These are phyloP conservation scores for Chaetura pelagica DNA, from an alignment of 2,113 vertebrate genomes.

Conservation along the genomic window DNA sequence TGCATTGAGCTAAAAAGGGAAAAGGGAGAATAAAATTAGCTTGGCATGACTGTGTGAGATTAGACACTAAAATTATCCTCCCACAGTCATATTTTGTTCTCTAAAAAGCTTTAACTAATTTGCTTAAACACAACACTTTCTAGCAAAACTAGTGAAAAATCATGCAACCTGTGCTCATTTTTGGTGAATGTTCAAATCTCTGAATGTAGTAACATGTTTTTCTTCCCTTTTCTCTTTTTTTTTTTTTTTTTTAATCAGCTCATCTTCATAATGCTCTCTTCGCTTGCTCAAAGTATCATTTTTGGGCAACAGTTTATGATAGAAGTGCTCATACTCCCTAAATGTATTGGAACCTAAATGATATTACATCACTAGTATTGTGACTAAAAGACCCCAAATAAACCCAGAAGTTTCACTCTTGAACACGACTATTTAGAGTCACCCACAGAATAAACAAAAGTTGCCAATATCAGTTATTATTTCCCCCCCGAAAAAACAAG, in stretches of 20 bases:
- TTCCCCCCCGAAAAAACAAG: background rate
- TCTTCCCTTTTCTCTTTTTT: background rate
- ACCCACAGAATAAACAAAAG: background rate
- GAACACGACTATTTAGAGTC: background rate
- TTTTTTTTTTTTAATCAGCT: background rate
- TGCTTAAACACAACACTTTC: background rate
- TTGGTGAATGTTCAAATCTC: background rate
- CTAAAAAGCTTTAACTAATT: conserved; percentile 37
- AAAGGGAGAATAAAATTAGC: conserved; percentile 30
- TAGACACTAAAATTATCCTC: conserved; percentile 35
- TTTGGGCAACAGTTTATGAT: background rate
- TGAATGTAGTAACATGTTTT: background rate
- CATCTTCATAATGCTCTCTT: background rate
- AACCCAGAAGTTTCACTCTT: background rate
- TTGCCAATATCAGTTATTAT: background rate
- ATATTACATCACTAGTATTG: no score
- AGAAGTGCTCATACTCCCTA: background rate
- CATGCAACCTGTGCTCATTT: background rate
- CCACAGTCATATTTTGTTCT: background rate
- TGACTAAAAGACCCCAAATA: background rate
- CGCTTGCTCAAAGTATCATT: background rate
- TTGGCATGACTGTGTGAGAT: background rate
- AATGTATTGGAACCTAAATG: background rate
- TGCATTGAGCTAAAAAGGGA: background rate
- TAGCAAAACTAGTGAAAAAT: background rate